These are phyloP conservation scores for Drosophila kuntzei DNA, from an alignment of 2,888 invertebrate species.

Conservation along the genomic window DNA sequence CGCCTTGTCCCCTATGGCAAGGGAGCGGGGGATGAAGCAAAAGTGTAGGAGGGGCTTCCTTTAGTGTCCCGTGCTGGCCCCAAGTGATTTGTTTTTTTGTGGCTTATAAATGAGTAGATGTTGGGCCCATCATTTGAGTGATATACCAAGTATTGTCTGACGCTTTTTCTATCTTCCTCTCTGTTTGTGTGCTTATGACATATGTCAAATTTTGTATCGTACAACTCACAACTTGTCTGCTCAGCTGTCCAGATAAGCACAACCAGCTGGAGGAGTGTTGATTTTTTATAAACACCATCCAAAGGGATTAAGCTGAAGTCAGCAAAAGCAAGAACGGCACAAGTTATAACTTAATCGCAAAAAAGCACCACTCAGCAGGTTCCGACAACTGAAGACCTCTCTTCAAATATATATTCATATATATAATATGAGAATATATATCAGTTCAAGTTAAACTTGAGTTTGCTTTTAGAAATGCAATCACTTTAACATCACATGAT, in stretches of 20 bases:
- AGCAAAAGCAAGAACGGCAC: conserved; percentile 40
- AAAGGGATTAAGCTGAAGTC: conserved; percentile 71
- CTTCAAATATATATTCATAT: neutral
- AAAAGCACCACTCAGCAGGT: conserved; percentile 35
- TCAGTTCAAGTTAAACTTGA: conserved; percentile 1
- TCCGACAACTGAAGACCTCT: neutral
- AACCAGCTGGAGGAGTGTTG: conserved; percentile 22
- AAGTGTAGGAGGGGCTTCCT: neutral
- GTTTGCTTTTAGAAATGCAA: neutral
- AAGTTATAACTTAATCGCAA: conserved; percentile 23
- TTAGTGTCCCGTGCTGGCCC: conserved; percentile 50
- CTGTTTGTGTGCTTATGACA: conserved; percentile 69
- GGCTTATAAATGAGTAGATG: conserved; percentile 55
- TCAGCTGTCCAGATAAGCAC: conserved; percentile 57
- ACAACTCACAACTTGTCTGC: conserved; percentile 41
- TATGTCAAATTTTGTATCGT: conserved; percentile 69
- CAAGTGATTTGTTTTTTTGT: conserved; percentile 78
- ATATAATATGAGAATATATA: neutral
- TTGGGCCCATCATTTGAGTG: conserved; percentile 15
- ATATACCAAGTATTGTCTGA: conserved; percentile 15
- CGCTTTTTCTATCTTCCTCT: conserved; percentile 22
- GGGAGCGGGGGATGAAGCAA: conserved; percentile 1
- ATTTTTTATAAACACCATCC: conserved; percentile 39
- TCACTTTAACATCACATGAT: conserved; percentile 20
- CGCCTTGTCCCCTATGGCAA: conserved; percentile 37